Base-by-base conservation (phyloP, 35 echinoderm and acorn worm genomes). In the Hemicentrotus pulcherrimus region DNA sequence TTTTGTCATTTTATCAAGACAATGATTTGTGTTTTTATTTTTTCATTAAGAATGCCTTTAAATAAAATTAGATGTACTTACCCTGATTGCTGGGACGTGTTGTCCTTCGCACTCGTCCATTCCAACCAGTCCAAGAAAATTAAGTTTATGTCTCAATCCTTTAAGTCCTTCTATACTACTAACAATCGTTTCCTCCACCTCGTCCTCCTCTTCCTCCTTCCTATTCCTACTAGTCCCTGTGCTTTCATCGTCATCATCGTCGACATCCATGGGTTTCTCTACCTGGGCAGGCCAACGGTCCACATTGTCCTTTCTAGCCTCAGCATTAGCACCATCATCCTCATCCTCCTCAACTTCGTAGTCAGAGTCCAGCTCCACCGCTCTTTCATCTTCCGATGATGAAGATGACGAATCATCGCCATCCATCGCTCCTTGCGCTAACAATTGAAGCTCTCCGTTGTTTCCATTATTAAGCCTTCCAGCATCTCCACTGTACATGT, bases 91-190 rank as follows among this genome's bases (percentile, higher is more conserved):
- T 52, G 94, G 94, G 48, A 95, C 58, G 31, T 97, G 88, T 61
- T 95, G 94, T 47, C 46, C 46, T 52, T 97, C 96, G 58, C 91
- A 86, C 91, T 97, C 96, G 2, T 97, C 96, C 94, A 95, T 58
- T 30, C 94, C 96, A 47, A 95, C 70, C 31, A 95, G 18, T 32
- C 94, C 96, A 2, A 95, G 90, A 46, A 95, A 95, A 46, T 95
- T 19, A 28, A 95, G 48, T 22, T 92, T 89, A 85, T 95, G 88
- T 46, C 31, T 22, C 13, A 95, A 70, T 48, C 94, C 96, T 46
- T 86, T 55, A 24, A 95, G 52, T n/a, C 94, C 96, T n/a, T 48
- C 65, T 28, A 97, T 95, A 47, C 96, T 95, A 16, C 94, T 92
- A 31, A 30, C 58, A 16, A 95, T 88, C 3, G 18, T 47, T 15